Conservation (phyloP, 2,797 vertebrate genomes). For the Alectoris magna region DNA sequence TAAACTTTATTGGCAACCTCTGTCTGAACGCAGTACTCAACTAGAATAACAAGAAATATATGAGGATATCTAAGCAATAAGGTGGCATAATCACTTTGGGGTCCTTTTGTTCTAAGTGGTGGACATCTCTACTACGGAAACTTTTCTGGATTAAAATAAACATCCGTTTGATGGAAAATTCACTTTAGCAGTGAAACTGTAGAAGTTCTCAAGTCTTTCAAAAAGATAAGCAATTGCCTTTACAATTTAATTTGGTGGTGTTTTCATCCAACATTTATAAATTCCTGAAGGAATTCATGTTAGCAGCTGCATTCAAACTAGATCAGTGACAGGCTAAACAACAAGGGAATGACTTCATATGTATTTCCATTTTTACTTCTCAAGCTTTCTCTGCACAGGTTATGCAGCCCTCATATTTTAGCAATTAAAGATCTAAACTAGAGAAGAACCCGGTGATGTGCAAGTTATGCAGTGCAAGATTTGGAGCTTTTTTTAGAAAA, state of each 20-base stretch:
- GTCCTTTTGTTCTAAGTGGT: slow-evolving; percentile 29
- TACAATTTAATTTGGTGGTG: neutral
- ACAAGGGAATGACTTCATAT: neutral
- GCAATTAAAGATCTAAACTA: neutral
- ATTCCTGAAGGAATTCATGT: neutral
- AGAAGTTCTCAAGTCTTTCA: neutral
- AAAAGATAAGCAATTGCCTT: neutral
- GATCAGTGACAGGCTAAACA: neutral
- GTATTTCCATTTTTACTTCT: neutral
- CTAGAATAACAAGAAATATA: slow-evolving; percentile 97
- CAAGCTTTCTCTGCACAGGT: neutral
- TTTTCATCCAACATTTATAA: neutral
- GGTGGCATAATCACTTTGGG: slow-evolving; percentile 58
- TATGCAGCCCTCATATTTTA: neutral
- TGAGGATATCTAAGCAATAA: slow-evolving; percentile 79
- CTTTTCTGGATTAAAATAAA: slow-evolving; percentile 34
- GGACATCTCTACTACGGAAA: neutral
- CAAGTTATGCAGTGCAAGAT: neutral
- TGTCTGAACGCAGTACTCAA: slow-evolving; percentile 95
- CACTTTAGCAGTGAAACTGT: neutral
- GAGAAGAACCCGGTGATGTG: neutral
- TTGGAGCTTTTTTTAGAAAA: neutral
- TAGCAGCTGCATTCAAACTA: neutral
- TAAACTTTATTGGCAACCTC: slow-evolving; percentile 99
- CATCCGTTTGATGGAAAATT: neutral